Evolutionary conservation across 1,140 invertebrate genomes (phyloP).

Genomic region (Papilio aristodemus): DNA sequence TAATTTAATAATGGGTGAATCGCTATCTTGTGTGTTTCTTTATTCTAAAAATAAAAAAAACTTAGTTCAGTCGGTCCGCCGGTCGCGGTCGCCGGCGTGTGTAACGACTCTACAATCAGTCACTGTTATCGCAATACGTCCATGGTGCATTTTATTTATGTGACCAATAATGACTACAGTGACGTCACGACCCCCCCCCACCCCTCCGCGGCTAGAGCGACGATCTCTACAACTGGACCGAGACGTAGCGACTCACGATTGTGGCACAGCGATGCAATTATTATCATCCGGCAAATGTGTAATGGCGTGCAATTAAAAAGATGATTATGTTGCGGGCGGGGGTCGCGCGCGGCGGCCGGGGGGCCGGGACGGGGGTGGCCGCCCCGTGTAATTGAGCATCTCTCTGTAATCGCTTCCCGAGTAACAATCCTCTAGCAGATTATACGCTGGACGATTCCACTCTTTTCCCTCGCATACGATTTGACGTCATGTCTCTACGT

Average conservation of each 20-base stretch:
- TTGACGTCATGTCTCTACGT: neutral
- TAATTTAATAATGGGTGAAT: too few relatives aligned
- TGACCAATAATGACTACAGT: neutral
- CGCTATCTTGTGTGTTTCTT: too few relatives aligned
- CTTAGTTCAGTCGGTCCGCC: too few relatives aligned
- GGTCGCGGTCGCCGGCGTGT: too few relatives aligned
- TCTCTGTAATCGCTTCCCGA: slow-evolving; percentile 22
- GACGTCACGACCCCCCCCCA: neutral
- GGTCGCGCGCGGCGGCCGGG: neutral
- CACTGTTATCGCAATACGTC: too few relatives aligned
- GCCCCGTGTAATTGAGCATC: slow-evolving; percentile 23
- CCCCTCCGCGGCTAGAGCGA: neutral
- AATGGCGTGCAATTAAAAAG: slow-evolving; percentile 38
- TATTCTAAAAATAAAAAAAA: too few relatives aligned
- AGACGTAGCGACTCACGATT: slow-evolving; percentile 23
- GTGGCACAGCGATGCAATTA: slow-evolving; percentile 29
- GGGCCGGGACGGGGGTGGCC: neutral
- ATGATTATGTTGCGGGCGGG: slow-evolving; percentile 33
- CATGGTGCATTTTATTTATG: too few relatives aligned
- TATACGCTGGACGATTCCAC: neutral
- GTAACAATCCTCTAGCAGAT: neutral
- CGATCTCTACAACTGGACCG: neutral
- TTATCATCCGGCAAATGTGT: slow-evolving; percentile 38
- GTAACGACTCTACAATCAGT: too few relatives aligned
- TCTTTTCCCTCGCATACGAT: neutral